Percentiles rank a stretch among this genome's conserved stretches.
Evolutionary conservation across 2,797 vertebrate genomes (phyloP).

Genomic region (Stomatorhinus walkeri): DNA sequence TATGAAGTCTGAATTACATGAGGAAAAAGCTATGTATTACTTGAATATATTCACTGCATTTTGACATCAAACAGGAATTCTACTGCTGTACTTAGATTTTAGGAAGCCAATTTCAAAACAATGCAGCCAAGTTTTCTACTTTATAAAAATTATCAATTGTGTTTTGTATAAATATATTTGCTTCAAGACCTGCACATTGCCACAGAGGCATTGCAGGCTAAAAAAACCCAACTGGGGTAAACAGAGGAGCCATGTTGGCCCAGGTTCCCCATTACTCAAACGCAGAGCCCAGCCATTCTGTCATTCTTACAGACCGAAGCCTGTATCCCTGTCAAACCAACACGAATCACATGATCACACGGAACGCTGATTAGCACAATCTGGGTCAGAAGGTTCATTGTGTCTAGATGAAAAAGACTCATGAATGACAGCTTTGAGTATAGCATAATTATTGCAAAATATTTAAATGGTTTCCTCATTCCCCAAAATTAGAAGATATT

Average conservation of each 20-base stretch:
- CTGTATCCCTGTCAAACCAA: background rate
- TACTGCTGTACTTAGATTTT: slow-evolving; percentile 40
- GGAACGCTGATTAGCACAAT: background rate
- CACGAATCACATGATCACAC: background rate
- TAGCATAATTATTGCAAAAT: background rate
- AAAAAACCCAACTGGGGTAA: slow-evolving; percentile 23
- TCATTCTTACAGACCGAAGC: background rate
- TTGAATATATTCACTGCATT: background rate
- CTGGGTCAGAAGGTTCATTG: background rate
- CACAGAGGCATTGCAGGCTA: slow-evolving; percentile 15
- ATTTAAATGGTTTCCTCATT: background rate
- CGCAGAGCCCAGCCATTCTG: background rate
- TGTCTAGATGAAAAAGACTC: background rate
- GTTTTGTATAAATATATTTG: slow-evolving; percentile 35
- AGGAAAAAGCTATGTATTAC: slow-evolving; percentile 12
- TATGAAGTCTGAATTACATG: background rate
- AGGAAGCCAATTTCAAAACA: slow-evolving; percentile 16
- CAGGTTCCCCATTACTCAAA: background rate
- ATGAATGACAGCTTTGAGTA: background rate
- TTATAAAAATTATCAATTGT: slow-evolving; percentile 34
- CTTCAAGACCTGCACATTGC: slow-evolving; percentile 16
- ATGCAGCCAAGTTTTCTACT: background rate
- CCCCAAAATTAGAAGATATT: background rate
- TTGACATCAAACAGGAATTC: background rate
- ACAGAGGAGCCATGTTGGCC: slow-evolving; percentile 7